These are phyloP conservation scores for Amazona vittata DNA, from an alignment of 2,113 vertebrate species.

Conservation along the genomic window DNA sequence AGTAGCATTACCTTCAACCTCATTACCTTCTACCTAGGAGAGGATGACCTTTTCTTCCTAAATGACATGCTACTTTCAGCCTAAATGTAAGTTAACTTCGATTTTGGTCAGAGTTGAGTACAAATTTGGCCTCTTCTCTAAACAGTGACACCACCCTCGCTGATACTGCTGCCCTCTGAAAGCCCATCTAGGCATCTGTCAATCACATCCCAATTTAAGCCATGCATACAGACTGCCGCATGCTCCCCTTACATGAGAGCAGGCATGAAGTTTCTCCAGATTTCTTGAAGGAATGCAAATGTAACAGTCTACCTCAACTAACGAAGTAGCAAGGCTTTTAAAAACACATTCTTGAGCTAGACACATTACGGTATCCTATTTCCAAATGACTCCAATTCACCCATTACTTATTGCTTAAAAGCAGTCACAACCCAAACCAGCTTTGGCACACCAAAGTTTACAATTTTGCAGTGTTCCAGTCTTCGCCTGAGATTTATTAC, in stretches of 20 bases:
- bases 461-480: neutral
- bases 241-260: neutral
- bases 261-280: neutral
- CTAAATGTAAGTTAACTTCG: neutral
- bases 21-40: neutral
- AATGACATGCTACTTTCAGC: neutral
- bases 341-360: neutral
- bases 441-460: neutral
- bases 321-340: neutral
- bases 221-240: neutral
- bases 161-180: neutral
- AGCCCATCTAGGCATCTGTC: neutral
- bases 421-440: neutral
- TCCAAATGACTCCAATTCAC: neutral
- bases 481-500: neutral
- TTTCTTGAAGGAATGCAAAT: neutral
- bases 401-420: neutral
- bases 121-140: neutral
- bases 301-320: neutral
- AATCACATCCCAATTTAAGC: neutral
- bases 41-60: neutral
- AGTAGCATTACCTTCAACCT: neutral
- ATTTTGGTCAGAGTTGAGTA: neutral
- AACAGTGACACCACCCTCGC: neutral
- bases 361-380: neutral